These are phyloP conservation scores for Acromyrmex charruanus DNA, from an alignment of 1,140 invertebrate genomes.

Conservation along the genomic window DNA sequence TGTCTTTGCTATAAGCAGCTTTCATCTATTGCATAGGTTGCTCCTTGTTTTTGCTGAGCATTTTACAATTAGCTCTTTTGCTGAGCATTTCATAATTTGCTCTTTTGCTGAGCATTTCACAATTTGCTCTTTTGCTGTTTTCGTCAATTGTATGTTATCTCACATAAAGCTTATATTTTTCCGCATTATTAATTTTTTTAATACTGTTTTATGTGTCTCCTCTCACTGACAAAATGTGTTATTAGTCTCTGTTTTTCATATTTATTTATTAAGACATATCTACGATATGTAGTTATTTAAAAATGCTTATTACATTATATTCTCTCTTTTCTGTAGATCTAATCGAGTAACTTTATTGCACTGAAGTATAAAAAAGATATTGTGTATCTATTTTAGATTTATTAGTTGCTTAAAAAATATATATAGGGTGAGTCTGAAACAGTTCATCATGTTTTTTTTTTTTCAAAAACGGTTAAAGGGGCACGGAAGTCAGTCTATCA, in stretches of 20 bases:
- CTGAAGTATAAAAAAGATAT: slow-evolving; percentile 5
- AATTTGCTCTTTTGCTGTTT: background rate
- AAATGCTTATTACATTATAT: slow-evolving; percentile 41
- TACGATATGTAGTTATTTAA: slow-evolving; percentile 18
- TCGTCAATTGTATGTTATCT: slow-evolving; percentile 21
- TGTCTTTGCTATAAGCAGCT: background rate
- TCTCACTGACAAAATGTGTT: slow-evolving; percentile 4
- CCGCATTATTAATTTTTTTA: slow-evolving; percentile 22
- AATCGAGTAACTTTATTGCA: slow-evolving; percentile 60
- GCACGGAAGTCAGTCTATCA: too few species aligned
- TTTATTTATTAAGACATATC: slow-evolving; percentile 28
- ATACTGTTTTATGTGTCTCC: slow-evolving; percentile 6
- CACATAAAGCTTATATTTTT: slow-evolving; percentile 37
- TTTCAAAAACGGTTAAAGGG: too few species aligned
- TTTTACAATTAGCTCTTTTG: background rate
- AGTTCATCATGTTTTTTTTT: too few species aligned
- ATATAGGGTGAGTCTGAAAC: too few species aligned
- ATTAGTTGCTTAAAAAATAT: background rate
- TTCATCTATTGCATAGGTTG: background rate
- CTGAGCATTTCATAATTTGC: background rate
- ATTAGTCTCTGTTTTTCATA: slow-evolving; percentile 27
- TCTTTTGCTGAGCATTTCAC: background rate
- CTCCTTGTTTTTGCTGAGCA: slow-evolving; percentile 3
- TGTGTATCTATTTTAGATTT: slow-evolving; percentile 37
- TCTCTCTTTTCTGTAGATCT: slow-evolving; percentile 53